A percentile compares a stretch with the other conserved stretches of the same genome.
Evolutionary conservation across 2,797 vertebrate species (phyloP).

Genomic region (Stomatorhinus walkeri): DNA sequence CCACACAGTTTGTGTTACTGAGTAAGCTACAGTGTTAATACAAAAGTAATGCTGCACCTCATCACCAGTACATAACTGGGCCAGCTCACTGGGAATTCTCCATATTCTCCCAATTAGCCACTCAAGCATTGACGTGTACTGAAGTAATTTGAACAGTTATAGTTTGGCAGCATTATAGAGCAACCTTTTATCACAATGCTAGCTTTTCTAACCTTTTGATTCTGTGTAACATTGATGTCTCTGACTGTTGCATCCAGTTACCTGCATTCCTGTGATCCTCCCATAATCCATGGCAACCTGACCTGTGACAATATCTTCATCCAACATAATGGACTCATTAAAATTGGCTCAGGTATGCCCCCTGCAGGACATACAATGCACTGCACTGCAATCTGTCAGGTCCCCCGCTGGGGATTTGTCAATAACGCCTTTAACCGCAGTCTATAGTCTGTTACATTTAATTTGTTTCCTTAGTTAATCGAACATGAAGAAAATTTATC

Average conservation of each 20-base stretch:
- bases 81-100: neutral
- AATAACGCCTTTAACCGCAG: neutral
- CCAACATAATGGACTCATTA: slow-evolving; percentile 97
- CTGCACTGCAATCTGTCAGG: neutral
- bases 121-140: neutral
- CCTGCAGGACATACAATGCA: neutral
- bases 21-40: neutral
- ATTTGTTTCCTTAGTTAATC: neutral
- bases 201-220: neutral
- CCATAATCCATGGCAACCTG: slow-evolving; percentile 96
- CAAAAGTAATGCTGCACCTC: neutral
- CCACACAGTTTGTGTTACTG: neutral
- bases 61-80: neutral
- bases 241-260: slow-evolving; percentile 63
- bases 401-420: neutral
- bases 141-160: neutral
- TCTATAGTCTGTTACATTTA: neutral
- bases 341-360: slow-evolving; percentile 88
- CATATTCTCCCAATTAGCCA: neutral
- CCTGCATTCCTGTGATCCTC: slow-evolving; percentile 91
- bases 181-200: neutral
- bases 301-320: slow-evolving; percentile 99
- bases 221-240: neutral
- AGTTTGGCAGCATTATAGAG: neutral
- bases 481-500: neutral